A percentile compares a stretch with the other conserved stretches of the same genome.
phyloP scores from a whole-genome alignment of 2,113 vertebrate species.

The Cyprinus carpio region DNA sequence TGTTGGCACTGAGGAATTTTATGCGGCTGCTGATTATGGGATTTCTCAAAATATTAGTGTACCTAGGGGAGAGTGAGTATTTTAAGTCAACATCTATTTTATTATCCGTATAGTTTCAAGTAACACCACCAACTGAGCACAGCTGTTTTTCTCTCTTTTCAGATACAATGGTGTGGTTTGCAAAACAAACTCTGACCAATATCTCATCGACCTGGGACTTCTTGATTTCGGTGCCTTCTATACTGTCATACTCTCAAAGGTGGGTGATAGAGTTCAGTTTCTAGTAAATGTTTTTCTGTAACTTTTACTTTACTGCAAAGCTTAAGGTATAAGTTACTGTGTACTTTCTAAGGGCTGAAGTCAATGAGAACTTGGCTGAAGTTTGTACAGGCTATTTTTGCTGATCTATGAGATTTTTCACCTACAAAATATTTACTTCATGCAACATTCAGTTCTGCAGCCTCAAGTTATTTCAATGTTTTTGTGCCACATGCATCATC shows the following conservation, averaged over 20 bases:
- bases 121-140: background rate
- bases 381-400: background rate
- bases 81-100: background rate
- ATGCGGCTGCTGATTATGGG: conserved; percentile 63
- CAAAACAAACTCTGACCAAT: conserved; percentile 54
- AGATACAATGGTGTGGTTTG: conserved; percentile 74
- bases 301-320: background rate
- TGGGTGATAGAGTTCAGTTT: conserved; percentile 63
- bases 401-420: background rate
- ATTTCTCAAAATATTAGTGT: conserved; percentile 74
- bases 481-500: background rate
- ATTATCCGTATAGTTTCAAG: background rate
- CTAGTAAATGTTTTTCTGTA: conserved; percentile 34
- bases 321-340: background rate
- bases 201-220: conserved; percentile 80
- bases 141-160: background rate
- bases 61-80: conserved; percentile 81
- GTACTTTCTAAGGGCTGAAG: background rate
- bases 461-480: background rate
- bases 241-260: conserved; percentile 80
- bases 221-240: conserved; percentile 88
- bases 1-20: conserved; percentile 61
- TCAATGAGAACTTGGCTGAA: background rate
- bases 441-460: background rate
- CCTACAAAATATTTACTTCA: background rate